A percentile compares a stretch with the other conserved stretches of the same genome.
phyloP scores from a whole-genome alignment of 2,113 vertebrate genomes.

The Paracanthobrama guichenoti region DNA sequence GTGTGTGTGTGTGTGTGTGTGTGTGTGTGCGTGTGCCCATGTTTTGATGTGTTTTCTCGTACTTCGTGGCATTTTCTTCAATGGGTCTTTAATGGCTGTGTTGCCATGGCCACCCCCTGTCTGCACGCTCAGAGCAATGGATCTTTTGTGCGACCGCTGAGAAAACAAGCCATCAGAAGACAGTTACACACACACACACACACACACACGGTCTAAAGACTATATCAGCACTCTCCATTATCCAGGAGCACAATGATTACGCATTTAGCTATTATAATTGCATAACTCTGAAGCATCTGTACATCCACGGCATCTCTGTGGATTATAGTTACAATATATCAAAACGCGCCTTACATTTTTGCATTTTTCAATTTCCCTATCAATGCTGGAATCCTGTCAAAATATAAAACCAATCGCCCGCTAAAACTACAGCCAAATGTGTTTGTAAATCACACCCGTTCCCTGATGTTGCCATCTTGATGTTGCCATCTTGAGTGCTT shows the following conservation, averaged over 20 bases:
- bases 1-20: conserved; percentile 11
- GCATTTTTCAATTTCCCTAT: conserved; percentile 4
- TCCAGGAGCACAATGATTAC: conserved; percentile 14
- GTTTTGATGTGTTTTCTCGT: background rate
- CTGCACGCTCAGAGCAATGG: conserved; percentile 31
- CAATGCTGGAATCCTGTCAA: background rate
- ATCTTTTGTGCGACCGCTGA: conserved; percentile 40
- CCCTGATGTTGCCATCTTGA: background rate
- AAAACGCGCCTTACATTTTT: background rate
- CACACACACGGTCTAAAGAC: background rate
- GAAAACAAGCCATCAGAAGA: conserved; percentile 45
- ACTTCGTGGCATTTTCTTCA: conserved; percentile 46
- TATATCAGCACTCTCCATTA: background rate
- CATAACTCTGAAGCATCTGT: conserved; percentile 10
- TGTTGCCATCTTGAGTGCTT: conserved; percentile 2
- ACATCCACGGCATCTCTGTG: background rate
- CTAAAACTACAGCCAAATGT: background rate
- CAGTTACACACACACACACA: conserved; percentile 12
- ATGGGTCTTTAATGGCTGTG: conserved; percentile 44
- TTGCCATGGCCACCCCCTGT: conserved; percentile 53
- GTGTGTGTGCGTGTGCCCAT: background rate
- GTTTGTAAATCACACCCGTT: conserved; percentile 21
- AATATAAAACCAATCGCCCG: background rate
- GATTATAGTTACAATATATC: background rate
- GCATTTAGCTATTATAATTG: conserved; percentile 9